Base-by-base conservation (phyloP, 2,888 invertebrate species). In the Leptopterna dolabrata region DNA sequence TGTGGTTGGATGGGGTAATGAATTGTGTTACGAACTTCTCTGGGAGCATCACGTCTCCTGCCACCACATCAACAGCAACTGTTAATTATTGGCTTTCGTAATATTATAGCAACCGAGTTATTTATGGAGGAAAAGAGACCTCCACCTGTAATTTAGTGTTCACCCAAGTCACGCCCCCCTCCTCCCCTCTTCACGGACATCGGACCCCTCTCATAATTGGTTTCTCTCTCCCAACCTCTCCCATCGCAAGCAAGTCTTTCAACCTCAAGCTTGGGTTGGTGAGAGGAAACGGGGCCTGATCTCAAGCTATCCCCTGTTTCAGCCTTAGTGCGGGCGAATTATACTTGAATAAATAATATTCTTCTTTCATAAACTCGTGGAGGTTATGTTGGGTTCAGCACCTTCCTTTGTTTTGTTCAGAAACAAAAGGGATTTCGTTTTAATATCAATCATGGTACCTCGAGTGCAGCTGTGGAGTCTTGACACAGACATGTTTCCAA, bases 51-150 rank as follows among this genome's bases (percentile, higher is more conserved):
- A 83, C 83, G 83, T 83, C 83, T 41, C 83, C 83, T 83, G 83
- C 83, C 83, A 83, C 83, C 83, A 83, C 83, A 83, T 83, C 83
- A 83, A 70, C 83, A 83, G 83, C 78, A 83, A 83, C 83, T 83
- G 83, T 83, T 83, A 83, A 83, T 83, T 83, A 83, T 83, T 63
- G 83, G 83, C 83, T 83, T 83, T 83, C 83, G 70, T 83, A 83
- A 83, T 83, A 83, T 83, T 83, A 83, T 83, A 83, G 70, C 83
- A 83, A 70, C 83, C 70, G 51, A 83, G 83, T 83, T 83, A 83
- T 83, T 83, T 83, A 83, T 83, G 83, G 71, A 83, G 83, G 41
- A 83, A 83, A 83, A 43, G 83, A 27, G 27, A 71, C 83, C 83
- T 70, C 83, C 83, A 83, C 83, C 83, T 83, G 83, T 83, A 83